Base-by-base conservation (phyloP, 2,113 vertebrate species). In the Paratilapia polleni region DNA sequence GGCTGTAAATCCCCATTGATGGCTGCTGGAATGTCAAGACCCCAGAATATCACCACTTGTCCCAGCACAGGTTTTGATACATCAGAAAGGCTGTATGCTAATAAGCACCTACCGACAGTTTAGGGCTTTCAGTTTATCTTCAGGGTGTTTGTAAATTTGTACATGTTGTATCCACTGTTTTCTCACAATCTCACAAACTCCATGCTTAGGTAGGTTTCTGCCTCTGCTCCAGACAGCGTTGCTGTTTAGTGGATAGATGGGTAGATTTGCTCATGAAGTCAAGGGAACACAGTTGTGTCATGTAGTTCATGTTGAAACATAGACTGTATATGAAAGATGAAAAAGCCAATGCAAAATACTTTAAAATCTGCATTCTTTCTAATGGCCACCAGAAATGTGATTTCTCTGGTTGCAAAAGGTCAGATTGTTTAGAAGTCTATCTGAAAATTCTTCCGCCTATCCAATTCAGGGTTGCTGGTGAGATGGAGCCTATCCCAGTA, bases 1-100 rank as follows among this genome's bases (percentile, higher is more conserved):
- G 88, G 90, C 56, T 83, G 52, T 78, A 86, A 91, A 90, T 87
- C 88, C 78, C 78, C 26, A 26, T 68, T 81, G 85, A 86, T 86
- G 70, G 38, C 64, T 34, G 8, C 78, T 43, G 41, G 73, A 77
- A 86, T 77, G 84, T 88, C 43, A 8, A 62, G 78, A 91, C 86
- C 84, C 85, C 70, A 80, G 81, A 82, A 81, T 74, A 87, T 82
- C 86, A 80, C 61, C 52, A 24, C 58, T 77, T 17, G 59, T 77
- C 64, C 20, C 58, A 34, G 82, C 61, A 15, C 56, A 34, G 87
- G 66, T 22, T 61, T 78, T 61, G 54, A 58, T 41, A 78, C 38
- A 61, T 56, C 75, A 64, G 60, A 20, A 22, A 34, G 31, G 28
- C 47, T 62, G 54, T 47, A 81, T 49, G 43, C 49, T 43, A 73